A percentile compares a stretch with the other conserved stretches of the same genome.
phyloP scores from a whole-genome alignment of 2,888 invertebrate genomes.

The Cryptosula pallasiana region DNA sequence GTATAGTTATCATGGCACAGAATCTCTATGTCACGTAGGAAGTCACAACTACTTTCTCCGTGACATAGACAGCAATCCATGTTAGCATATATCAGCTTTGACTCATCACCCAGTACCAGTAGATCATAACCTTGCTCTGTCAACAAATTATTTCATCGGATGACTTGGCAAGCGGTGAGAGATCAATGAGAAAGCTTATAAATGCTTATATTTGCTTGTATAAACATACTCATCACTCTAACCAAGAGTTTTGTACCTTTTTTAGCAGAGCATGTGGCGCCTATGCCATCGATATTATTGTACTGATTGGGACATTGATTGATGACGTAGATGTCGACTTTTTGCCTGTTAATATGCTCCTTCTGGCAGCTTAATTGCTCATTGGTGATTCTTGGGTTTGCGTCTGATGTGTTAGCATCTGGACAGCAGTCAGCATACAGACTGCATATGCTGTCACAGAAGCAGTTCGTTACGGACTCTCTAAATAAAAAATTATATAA shows the following conservation, averaged over 20 bases:
- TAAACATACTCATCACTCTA: too few species aligned
- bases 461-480: slow-evolving; percentile 29
- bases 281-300: not conserved
- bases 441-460: slow-evolving; percentile 35
- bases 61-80: slow-evolving; percentile 29
- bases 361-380: not conserved
- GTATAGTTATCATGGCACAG: not conserved
- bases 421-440: slow-evolving; percentile 34
- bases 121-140: slow-evolving; percentile 15
- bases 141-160: not conserved
- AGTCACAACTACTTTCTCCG: slow-evolving; percentile 25
- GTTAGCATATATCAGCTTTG: slow-evolving; percentile 32
- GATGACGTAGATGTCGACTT: not conserved
- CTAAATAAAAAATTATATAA: too few species aligned
- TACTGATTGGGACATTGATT: not conserved
- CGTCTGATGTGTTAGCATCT: slow-evolving; percentile 26
- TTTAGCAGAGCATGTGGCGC: not conserved
- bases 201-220: too few species aligned
- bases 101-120: slow-evolving; percentile 31
- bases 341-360: not conserved
- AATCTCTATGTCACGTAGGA: not conserved
- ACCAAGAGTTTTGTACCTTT: not conserved
- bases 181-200: too few species aligned
- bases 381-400: not conserved
- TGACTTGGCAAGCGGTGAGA: too few species aligned